Evolutionary conservation across 2,888 invertebrate genomes (phyloP), one percentile per base, ranked within the genome.

Genomic region (Polyommatus iphigenia): DNA sequence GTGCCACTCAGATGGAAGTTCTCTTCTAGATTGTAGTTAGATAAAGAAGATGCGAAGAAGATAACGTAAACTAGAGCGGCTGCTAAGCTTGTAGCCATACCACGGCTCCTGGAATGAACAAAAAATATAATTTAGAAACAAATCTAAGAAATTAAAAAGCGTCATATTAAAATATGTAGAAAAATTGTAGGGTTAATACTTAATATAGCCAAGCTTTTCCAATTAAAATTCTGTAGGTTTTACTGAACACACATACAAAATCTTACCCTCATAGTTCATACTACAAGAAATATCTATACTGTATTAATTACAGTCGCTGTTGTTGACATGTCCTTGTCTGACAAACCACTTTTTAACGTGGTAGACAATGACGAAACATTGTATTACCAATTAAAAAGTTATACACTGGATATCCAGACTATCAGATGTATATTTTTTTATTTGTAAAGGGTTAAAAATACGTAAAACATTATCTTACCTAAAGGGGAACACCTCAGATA

Each of bases 401-500:
- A 36, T 36, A 7, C 36, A 36, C 7, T 2, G 10, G 8, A 41
- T 41, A 41, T 41, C 41, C 10, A 41, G 10, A 41, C 36, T 36
- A 6, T 36, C 8, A 8, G 41, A 8, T 41, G 2, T 41, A 10
- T 41, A 41, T 41, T 2, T 46, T 46, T 46, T 46, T 46, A 46
- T 10, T 46, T 46, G 46, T 46, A 46, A 54, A 54, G 13, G 4
- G 15, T 3, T 50, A 54, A 54, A 18, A 54, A 5, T 0, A 50
- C 10, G 15, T 13, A 54, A 59, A 78, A 78, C 41, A 29, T 67
- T 54, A 41, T 20, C 62, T 86, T 85, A 95, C 95, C 94, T 95
- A 81, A 95, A 94, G 0, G 95, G 95, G 82, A 95, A 95, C 1
- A 95, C 93, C 85, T 95, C 95, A 32, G 95, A 95, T 15, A 95